Evolutionary conservation across 2,888 invertebrate species (phyloP), one percentile per base, ranked within the genome.

Genomic region (Crocallis elinguaria): DNA sequence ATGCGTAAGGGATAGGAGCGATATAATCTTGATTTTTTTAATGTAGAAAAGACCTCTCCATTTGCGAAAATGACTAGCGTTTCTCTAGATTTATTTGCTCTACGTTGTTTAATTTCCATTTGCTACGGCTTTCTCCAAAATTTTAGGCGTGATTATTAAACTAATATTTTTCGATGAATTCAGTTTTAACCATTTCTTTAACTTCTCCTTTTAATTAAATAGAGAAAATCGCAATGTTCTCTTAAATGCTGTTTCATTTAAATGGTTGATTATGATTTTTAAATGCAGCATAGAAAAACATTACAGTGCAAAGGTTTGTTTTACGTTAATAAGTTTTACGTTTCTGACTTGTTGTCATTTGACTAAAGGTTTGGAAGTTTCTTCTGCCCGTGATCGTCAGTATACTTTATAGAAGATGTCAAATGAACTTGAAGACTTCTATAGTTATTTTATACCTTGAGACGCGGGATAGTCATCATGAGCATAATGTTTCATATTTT

Each of bases 71-170:
- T 13, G 19, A 37, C 13, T 13, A 46, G 27, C 35, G 13, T 11
- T 46, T 45, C 19, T 14, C 7, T 16, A 30, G 19, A 37, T 46
- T 46, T 46, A 37, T 46, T 46, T 46, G 19, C 7, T 37, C 13
- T 21, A 30, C 37, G 45, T 46, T 44, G 35, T 37, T 37, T 30
- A 37, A 46, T 46, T 30, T 46, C 21, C 45, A 46, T 37, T 12
- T 36, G 17, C 29, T 16, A 23, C 14, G 12, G 11, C 9, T 17
- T 29, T 14, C 19, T 29, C 3, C 14, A 21, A 36, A 37, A 46
- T 21, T 6, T 43, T 12, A 23, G 25, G 25, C 12, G 21, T 2
- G n/a, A 13, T 6, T 27, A 46, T 29, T 16, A 17, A 36, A 12
- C 11, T 11, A 37, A 36, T 37, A 14, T 16, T 33, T 35, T 35